Percentiles rank a stretch among this genome's conserved stretches.
Evolutionary conservation across 2,113 vertebrate genomes (phyloP).

Genomic region (Piprites chloris): DNA sequence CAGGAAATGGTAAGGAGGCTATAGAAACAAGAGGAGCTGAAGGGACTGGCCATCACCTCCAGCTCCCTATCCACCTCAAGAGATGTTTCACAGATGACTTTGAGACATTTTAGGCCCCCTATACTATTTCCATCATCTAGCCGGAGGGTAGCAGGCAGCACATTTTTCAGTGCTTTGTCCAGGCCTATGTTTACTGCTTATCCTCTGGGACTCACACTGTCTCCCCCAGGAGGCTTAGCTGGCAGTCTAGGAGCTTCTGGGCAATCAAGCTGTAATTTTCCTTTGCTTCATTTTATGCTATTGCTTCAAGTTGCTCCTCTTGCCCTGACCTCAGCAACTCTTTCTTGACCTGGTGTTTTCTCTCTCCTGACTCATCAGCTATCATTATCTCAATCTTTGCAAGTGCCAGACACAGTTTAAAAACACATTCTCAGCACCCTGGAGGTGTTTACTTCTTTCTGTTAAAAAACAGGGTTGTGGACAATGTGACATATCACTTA

Average conservation of each 20-base stretch:
- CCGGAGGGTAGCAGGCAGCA: not conserved
- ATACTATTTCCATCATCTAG: not conserved
- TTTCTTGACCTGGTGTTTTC: not conserved
- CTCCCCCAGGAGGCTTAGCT: not conserved
- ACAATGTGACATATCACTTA: not conserved
- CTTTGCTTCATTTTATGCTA: not conserved
- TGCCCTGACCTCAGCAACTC: not conserved
- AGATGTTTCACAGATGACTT: not conserved
- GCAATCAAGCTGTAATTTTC: not conserved
- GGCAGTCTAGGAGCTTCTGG: not conserved
- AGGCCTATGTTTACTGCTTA: not conserved
- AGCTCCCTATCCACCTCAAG: not conserved
- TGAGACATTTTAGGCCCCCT: not conserved
- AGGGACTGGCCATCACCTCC: not conserved
- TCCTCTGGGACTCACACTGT: not conserved
- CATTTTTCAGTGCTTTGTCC: not conserved
- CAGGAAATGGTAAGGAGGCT: not conserved
- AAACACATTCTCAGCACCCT: not conserved
- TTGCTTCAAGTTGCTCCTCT: not conserved
- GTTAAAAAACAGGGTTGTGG: not conserved
- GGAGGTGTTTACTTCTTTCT: conserved; percentile 18
- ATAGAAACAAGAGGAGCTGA: not conserved
- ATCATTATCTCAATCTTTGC: not conserved
- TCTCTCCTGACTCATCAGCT: not conserved
- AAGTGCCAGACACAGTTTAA: not conserved